Percentiles rank a stretch among this genome's conserved stretches.
Evolutionary conservation across 2,113 vertebrate genomes (phyloP).

Genomic region (Psettodes erumei): DNA sequence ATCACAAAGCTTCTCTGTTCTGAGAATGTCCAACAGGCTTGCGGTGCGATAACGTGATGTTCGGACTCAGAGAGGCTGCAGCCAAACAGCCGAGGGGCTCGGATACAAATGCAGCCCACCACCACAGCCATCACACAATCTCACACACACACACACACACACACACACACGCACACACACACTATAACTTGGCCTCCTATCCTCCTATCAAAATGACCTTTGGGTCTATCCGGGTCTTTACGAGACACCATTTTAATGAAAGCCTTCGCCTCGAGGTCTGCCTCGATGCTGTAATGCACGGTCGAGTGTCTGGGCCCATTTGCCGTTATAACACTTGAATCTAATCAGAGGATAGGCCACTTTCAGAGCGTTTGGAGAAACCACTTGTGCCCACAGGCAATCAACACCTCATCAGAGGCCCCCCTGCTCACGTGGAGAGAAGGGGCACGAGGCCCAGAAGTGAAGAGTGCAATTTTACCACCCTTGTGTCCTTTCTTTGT

Average conservation of each 20-base stretch:
- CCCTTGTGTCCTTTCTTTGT: constrained; percentile 53
- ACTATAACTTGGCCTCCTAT: neutral
- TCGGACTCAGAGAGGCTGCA: neutral
- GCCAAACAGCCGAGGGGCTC: neutral
- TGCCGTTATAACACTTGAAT: constrained; percentile 75
- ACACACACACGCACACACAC: neutral
- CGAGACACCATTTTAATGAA: constrained; percentile 51
- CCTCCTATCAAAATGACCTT: constrained; percentile 49
- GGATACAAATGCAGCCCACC: constrained; percentile 3
- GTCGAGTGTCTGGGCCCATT: constrained; percentile 72
- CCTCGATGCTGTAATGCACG: constrained; percentile 50
- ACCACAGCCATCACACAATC: too few relatives aligned
- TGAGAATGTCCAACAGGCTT: neutral
- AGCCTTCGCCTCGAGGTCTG: constrained; percentile 48
- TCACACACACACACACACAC: too few relatives aligned
- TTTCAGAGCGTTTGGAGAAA: constrained; percentile 78
- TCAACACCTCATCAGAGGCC: constrained; percentile 80
- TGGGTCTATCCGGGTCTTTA: constrained; percentile 38
- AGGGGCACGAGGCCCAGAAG: constrained; percentile 42
- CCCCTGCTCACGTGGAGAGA: constrained; percentile 72
- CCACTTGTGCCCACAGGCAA: constrained; percentile 81
- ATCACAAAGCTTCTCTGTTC: neutral
- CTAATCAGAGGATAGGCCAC: constrained; percentile 78
- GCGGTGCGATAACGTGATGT: constrained; percentile 8
- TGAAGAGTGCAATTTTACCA: constrained; percentile 70